Evolutionary conservation across 2,888 invertebrate species (phyloP).

Genomic region (Tachina lurida): DNA sequence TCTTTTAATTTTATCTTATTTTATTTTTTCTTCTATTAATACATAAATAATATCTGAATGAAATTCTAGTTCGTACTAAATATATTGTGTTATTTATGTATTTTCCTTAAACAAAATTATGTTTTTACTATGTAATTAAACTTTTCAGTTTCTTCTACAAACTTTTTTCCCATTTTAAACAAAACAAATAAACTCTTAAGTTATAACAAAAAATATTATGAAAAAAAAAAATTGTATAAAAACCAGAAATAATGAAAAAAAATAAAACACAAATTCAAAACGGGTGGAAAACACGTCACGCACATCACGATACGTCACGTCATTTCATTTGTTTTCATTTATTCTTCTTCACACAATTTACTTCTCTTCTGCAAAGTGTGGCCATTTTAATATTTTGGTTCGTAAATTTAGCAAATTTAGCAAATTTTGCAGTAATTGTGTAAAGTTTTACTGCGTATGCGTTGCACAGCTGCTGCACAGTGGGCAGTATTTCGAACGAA

Average conservation of each 20-base stretch:
- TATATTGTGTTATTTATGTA: slow-evolving; percentile 18
- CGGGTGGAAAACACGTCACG: slow-evolving; percentile 71
- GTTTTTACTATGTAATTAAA: slow-evolving; percentile 2
- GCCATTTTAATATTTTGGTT: too few relatives aligned
- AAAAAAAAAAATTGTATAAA: slow-evolving; percentile 31
- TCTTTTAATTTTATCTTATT: too few relatives aligned
- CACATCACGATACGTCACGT: slow-evolving; percentile 71
- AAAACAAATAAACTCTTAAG: slow-evolving; percentile 61
- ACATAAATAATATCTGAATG: too few relatives aligned
- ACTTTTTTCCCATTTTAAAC: slow-evolving; percentile 46
- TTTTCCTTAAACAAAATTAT: slow-evolving; percentile 3
- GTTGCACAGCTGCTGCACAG: too few relatives aligned
- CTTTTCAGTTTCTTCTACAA: slow-evolving; percentile 23
- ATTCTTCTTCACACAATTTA: slow-evolving; percentile 22
- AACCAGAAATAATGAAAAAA: slow-evolving; percentile 25
- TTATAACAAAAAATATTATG: slow-evolving; percentile 40
- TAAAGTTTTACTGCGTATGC: too few relatives aligned
- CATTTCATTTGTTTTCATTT: slow-evolving; percentile 58
- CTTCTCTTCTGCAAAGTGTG: not conserved
- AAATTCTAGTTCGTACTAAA: slow-evolving; percentile 45
- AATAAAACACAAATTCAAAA: slow-evolving; percentile 57
- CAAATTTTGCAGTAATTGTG: too few relatives aligned
- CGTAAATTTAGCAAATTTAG: too few relatives aligned
- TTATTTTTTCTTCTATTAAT: too few relatives aligned
- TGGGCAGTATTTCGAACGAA: too few relatives aligned